Evolutionary conservation across 1,140 invertebrate species (phyloP).

Genomic region (Caenorhabditis inopinata): DNA sequence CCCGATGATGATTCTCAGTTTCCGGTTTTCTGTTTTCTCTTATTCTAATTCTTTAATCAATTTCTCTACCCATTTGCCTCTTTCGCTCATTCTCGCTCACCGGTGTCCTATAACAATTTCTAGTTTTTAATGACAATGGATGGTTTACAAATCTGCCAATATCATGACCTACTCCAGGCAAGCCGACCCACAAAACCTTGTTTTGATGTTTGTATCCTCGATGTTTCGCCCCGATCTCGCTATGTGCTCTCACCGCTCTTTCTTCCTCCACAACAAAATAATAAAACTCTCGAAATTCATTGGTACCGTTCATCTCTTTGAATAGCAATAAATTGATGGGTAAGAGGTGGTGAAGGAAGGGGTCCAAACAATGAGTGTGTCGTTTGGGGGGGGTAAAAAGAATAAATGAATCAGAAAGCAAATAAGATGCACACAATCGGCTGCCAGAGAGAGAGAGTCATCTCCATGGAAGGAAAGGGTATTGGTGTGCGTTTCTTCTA

Average conservation of each 20-base stretch:
- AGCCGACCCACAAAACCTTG: neutral
- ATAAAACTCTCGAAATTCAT: neutral
- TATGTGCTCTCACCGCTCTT: neutral
- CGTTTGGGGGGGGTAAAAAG: neutral
- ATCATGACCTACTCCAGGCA: conserved; percentile 1
- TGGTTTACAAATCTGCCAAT: neutral
- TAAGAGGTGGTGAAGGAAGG: neutral
- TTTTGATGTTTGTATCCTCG: conserved; percentile 3
- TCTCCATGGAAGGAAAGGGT: neutral
- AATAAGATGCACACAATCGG: neutral
- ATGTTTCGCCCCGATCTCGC: neutral
- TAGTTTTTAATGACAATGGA: neutral
- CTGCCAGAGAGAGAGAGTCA: neutral
- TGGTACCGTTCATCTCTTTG: no score
- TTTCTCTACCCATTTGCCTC: neutral
- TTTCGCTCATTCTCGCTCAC: conserved; percentile 1
- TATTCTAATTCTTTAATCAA: neutral
- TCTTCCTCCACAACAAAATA: neutral
- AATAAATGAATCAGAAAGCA: conserved; percentile 25
- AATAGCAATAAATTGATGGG: no score
- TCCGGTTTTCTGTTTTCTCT: neutral
- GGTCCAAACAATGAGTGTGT: neutral
- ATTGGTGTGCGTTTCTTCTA: neutral
- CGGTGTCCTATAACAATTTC: neutral
- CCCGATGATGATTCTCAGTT: no score